phyloP scores from a whole-genome alignment of 1,140 invertebrate genomes.

The Paramacrobiotus metropolitanus region DNA sequence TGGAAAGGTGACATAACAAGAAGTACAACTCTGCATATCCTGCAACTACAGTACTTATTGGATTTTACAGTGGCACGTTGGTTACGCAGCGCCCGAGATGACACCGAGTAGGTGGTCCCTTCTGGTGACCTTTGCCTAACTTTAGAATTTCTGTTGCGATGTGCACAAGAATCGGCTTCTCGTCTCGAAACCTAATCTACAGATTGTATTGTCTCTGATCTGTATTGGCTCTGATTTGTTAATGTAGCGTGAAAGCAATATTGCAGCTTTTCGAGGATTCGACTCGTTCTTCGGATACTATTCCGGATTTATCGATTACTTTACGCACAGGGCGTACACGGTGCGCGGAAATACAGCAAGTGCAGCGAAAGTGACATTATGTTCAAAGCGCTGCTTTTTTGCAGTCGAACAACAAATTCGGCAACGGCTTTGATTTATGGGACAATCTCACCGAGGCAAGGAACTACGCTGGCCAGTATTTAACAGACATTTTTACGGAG shows the following conservation, averaged over 20 bases:
- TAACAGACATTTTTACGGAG: constrained; percentile 53
- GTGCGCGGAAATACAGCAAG: constrained; percentile 17
- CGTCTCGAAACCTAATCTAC: no score
- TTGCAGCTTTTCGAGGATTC: constrained; percentile 52
- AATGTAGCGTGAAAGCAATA: no score
- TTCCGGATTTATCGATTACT: constrained; percentile 57
- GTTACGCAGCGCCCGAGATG: no score
- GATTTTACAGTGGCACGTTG: no score
- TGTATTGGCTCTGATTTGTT: no score
- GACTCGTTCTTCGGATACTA: constrained; percentile 60
- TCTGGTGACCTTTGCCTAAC: no score
- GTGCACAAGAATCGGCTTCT: no score
- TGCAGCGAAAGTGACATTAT: neutral
- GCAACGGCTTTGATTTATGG: constrained; percentile 38
- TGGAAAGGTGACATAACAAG: no score
- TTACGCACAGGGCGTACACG: no score
- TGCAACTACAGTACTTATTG: no score
- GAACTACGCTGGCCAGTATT: constrained; percentile 51
- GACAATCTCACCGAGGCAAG: constrained; percentile 38
- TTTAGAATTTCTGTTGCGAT: neutral
- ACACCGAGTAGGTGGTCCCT: no score
- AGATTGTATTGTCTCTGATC: constrained; percentile 17
- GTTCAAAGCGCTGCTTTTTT: neutral
- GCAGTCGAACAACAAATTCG: neutral
- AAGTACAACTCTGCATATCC: no score